phyloP scores from a whole-genome alignment of 2,888 invertebrate species.

The Cremastinae sp. region DNA sequence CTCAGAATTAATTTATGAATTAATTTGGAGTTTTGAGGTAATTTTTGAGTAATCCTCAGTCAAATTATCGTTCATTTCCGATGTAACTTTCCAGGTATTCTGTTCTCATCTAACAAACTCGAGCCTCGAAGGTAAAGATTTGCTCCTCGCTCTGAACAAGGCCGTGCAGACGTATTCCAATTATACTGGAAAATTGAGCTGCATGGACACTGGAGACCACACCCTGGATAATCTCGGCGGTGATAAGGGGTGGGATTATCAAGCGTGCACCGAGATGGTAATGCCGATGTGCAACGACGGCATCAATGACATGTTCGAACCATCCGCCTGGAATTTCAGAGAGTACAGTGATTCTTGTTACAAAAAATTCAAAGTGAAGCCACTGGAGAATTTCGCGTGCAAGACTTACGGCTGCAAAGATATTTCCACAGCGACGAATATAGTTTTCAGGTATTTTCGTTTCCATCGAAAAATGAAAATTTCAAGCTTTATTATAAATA shows the following conservation, averaged over 20 bases:
- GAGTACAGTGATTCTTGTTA: constrained; percentile 86
- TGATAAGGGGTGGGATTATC: constrained; percentile 89
- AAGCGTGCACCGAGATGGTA: constrained; percentile 98
- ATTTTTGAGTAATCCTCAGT: too few species aligned
- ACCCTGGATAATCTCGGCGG: constrained; percentile 81
- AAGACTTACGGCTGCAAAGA: constrained; percentile 91
- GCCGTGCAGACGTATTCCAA: constrained; percentile 90
- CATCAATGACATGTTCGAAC: constrained; percentile 91
- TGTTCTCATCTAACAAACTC: constrained; percentile 80
- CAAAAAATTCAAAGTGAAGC: constrained; percentile 85
- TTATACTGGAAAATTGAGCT: constrained; percentile 87
- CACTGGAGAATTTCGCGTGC: constrained; percentile 85
- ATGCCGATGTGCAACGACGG: constrained; percentile 95
- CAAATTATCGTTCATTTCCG: too few species aligned
- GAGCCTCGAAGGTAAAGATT: constrained; percentile 67
- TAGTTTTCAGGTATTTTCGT: constrained; percentile 82
- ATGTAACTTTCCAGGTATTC: constrained; percentile 78
- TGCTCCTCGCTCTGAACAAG: constrained; percentile 82
- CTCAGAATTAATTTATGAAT: not conserved
- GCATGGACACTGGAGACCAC: constrained; percentile 85
- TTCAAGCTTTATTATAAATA: not conserved
- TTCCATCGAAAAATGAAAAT: not conserved
- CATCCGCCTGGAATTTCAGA: constrained; percentile 87
- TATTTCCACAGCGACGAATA: constrained; percentile 85
- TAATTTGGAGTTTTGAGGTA: too few species aligned